Percentiles rank a stretch among this genome's conserved stretches.
phyloP scores from a whole-genome alignment of 2,888 invertebrate genomes.

The Diaperis boleti region DNA sequence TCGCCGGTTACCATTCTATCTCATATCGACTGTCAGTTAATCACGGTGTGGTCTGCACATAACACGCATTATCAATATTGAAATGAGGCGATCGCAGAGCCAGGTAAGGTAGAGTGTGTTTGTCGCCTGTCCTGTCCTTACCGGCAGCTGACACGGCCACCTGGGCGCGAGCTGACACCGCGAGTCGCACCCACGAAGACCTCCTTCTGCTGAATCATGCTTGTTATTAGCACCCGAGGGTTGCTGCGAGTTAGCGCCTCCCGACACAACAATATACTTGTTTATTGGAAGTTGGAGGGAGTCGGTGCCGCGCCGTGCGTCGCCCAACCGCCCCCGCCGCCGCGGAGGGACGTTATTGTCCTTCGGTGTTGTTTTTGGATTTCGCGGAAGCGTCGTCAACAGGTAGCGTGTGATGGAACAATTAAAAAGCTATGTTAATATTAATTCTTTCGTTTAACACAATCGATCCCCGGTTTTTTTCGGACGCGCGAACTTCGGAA shows the following conservation, averaged over 20 bases:
- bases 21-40: conserved; percentile 62
- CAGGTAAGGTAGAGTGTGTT: conserved; percentile 56
- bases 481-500: conserved; percentile 29
- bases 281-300: conserved; percentile 53
- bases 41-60: conserved; percentile 61
- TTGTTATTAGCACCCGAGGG: conserved; percentile 60
- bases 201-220: conserved; percentile 61
- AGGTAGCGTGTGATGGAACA: too few relatives aligned
- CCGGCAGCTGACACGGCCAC: conserved; percentile 66
- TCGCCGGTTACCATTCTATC: conserved; percentile 58
- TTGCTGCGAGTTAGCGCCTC: conserved; percentile 52
- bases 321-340: neutral
- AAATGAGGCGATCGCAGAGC: conserved; percentile 62
- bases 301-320: conserved; percentile 35
- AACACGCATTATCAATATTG: conserved; percentile 63
- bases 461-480: too few relatives aligned
- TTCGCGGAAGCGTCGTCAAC: too few relatives aligned
- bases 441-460: too few relatives aligned
- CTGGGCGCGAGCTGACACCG: conserved; percentile 60
- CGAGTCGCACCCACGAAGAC: conserved; percentile 60
- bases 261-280: conserved; percentile 53
- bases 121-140: conserved; percentile 62
- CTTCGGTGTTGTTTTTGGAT: too few relatives aligned
- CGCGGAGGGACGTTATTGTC: too few relatives aligned
- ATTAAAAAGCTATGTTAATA: too few relatives aligned